Conservation (phyloP, 2,113 vertebrate species). For the Eleginops maclovinus region DNA sequence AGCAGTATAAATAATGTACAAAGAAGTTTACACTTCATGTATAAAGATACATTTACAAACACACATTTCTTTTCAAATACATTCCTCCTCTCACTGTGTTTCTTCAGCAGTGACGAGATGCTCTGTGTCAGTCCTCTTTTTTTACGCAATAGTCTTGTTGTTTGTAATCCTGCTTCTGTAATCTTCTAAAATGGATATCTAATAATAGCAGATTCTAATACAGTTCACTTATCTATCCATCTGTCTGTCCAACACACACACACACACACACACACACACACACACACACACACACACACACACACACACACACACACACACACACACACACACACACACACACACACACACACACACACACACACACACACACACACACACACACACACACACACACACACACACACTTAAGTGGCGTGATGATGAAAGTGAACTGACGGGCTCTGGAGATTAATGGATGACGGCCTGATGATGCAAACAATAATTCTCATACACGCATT, state of each 20-base stretch:
- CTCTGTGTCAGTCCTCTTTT: neutral
- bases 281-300: neutral
- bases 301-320: slow-evolving; percentile 1
- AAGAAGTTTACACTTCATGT: no score
- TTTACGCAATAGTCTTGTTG: slow-evolving; percentile 17
- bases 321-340: slow-evolving; percentile 15
- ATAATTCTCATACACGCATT: neutral
- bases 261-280: no score
- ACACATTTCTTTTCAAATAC: no score
- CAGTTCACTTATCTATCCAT: slow-evolving; percentile 37
- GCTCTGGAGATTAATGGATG: slow-evolving; percentile 14
- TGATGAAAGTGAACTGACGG: slow-evolving; percentile 33
- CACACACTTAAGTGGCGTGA: slow-evolving; percentile 20
- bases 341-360: slow-evolving; percentile 4
- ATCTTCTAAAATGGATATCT: slow-evolving; percentile 57
- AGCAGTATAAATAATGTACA: neutral
- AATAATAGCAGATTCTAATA: slow-evolving; percentile 59
- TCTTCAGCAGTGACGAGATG: neutral
- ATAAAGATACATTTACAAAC: no score
- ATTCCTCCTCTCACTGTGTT: neutral
- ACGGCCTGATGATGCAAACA: slow-evolving; percentile 1
- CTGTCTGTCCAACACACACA: no score
- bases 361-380: slow-evolving; percentile 11
- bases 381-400: slow-evolving; percentile 3
- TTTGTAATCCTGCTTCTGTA: slow-evolving; percentile 48